Base-by-base conservation (phyloP, 2,113 vertebrate genomes). In the Bubo blakistoni region DNA sequence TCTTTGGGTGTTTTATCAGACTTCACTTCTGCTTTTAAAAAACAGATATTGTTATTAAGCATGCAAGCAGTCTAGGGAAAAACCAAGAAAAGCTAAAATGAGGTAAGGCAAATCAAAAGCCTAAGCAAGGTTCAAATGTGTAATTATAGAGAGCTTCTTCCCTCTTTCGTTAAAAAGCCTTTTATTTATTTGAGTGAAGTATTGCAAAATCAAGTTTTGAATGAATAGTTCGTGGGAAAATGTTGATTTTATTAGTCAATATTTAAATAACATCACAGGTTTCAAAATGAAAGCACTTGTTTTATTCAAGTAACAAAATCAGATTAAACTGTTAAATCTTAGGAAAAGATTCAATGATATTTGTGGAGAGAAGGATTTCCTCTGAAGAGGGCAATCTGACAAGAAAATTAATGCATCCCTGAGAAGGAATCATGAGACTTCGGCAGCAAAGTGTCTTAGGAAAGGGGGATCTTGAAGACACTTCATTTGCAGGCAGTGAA, bases 391-490 rank as follows among this genome's bases (percentile, higher is more conserved):
- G 8, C 46, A 72, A 32, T 40, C 54, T 79, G 84, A 82, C 61
- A 80, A 63, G 82, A 82, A 86, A 84, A 91, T 82, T 55, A 94
- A 93, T 97, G 89, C 74, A 72, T 91, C 42, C 51, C 26, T 61
- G 61, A 81, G 80, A 89, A 78, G 47, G 65, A 88, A 57, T 89
- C 32, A 10, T 91, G 83, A 91, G 86, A 79, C 38, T 86, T 89
- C 34, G 49, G 88, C 91, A 92, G 81, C 36, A 49, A 81, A 88
- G 49, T 67, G 58, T 63, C 86, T 89, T 76, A 20, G 84, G 79
- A 96, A 91, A 79, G n/a, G n/a, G 70, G 81, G 54, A 72, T 89
- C 57, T 84, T 89, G 80, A 81, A 81, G 81, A n/a, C 66, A 34
- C 54, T 92, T 94, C 38, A 55, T 92, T 96, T 86, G 40, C 83